A percentile compares a stretch with the other conserved stretches of the same genome.
Evolutionary conservation across 2,113 vertebrate genomes (phyloP).

Genomic region (Lanius ludovicianus): DNA sequence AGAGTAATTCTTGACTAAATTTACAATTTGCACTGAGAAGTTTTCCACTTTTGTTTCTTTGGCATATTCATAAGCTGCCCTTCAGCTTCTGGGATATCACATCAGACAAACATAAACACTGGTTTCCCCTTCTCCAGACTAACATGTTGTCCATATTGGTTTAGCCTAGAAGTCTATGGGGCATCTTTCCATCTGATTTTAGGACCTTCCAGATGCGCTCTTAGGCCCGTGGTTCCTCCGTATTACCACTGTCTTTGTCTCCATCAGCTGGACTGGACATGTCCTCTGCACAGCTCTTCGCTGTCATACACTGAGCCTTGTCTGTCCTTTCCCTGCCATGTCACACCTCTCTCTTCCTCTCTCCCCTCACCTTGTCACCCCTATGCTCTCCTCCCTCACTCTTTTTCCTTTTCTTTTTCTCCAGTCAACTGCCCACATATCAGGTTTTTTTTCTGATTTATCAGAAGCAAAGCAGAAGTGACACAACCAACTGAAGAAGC

Average conservation of each 20-base stretch:
- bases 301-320: neutral
- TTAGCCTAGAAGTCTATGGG: neutral
- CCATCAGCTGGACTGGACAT: rapidly evolving
- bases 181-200: neutral
- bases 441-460: neutral
- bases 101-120: neutral
- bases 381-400: neutral
- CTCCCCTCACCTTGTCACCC: neutral
- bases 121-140: neutral
- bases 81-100: neutral
- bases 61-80: neutral
- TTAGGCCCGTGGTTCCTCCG: neutral
- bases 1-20: neutral
- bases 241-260: neutral
- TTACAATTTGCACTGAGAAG: neutral
- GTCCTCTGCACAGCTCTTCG: neutral
- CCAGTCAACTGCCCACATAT: neutral
- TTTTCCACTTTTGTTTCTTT: neutral
- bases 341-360: neutral
- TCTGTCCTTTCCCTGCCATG: neutral
- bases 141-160: rapidly evolving
- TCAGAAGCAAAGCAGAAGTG: neutral
- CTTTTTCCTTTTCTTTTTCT: neutral
- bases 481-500: neutral
- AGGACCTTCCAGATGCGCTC: neutral